Base-by-base conservation (phyloP, 2,113 vertebrate genomes). In the Labeo catla region DNA sequence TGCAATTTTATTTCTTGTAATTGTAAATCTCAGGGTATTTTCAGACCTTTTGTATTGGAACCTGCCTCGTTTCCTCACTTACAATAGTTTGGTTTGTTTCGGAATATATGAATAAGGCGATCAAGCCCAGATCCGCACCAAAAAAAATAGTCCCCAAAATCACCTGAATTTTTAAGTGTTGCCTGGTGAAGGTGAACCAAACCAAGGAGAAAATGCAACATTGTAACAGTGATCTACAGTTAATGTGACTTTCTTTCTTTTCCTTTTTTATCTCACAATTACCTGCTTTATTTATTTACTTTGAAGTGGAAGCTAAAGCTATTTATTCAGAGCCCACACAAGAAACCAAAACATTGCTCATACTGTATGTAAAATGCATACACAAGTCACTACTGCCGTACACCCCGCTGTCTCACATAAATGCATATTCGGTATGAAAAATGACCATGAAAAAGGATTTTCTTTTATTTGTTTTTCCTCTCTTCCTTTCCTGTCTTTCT, bases 391-490 rank as follows among this genome's bases (percentile, higher is more conserved):
- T 23, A 50, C 45, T 50, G 45, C 70, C 4, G 70, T 11, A n/a
- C 43, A 36, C 49, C 28, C 49, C 2, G 12, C 34, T 59, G 76
- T 63, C 21, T 43, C 68, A 63, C 84, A 89, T 45, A 7, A 6
- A 85, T 79, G 36, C 50, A 85, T 86, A 87, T 28, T 79, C 12
- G 6, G 52, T 3, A 91, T 89, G 52, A 87, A 91, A 86, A 85
- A 91, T 87, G 65, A 49, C 65, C 70, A 89, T 83, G 88, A 52
- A 57, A 63, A 82, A 54, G 23, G 76, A 81, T 81, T 81, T 49
- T 5, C 3, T 23, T 47, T n/a, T 34, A 10, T 54, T 54, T 54
- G 47, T 19, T 52, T n/a, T 76, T 72, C 21, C 73, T 83, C 81
- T 77, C 45, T 59, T 34, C n/a, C 54, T 65, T 45, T 70, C 45